Evolutionary conservation across 1,140 invertebrate species (phyloP).

Genomic region (Caerostris darwini): DNA sequence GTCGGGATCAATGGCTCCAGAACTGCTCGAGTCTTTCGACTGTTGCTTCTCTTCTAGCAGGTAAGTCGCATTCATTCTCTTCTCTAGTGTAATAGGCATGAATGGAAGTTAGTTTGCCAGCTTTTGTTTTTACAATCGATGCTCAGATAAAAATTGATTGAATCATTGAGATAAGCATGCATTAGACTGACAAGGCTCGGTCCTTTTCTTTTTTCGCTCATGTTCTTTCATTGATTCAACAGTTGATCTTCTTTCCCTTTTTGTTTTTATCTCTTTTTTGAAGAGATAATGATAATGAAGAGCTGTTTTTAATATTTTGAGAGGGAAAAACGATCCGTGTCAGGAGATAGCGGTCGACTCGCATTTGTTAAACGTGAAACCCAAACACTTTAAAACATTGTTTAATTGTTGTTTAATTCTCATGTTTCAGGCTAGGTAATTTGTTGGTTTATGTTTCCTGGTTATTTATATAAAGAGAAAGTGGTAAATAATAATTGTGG

Average conservation of each 20-base stretch:
- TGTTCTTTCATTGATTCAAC: background rate
- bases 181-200: background rate
- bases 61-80: slow-evolving; percentile 67
- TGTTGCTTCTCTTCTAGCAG: slow-evolving; percentile 60
- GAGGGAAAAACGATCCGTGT: background rate
- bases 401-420: too few species aligned
- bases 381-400: too few species aligned
- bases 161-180: background rate
- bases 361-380: too few species aligned
- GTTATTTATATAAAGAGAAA: too few species aligned
- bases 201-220: background rate
- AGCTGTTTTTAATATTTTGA: background rate
- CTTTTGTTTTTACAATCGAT: background rate
- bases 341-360: background rate
- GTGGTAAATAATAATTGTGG: too few species aligned
- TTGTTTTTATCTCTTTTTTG: background rate
- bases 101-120: background rate
- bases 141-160: background rate
- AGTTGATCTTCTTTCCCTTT: background rate
- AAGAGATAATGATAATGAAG: background rate
- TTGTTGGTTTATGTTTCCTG: too few species aligned
- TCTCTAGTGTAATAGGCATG: background rate
- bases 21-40: slow-evolving; percentile 30
- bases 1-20: slow-evolving; percentile 60
- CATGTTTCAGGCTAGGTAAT: too few species aligned